phyloP scores from a whole-genome alignment of 1,140 invertebrate genomes.

The Neuroterus valhalla region DNA sequence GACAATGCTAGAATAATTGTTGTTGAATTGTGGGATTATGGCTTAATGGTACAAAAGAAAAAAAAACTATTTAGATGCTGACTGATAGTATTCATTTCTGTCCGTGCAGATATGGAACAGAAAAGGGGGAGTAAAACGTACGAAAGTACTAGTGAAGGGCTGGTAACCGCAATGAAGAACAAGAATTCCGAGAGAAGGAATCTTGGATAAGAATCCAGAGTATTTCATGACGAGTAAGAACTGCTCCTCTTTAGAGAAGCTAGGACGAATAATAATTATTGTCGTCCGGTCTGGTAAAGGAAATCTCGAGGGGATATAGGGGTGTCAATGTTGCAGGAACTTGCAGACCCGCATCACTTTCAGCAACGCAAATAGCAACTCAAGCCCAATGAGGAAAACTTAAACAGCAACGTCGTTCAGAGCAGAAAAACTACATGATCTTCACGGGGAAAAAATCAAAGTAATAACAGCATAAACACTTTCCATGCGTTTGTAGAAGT shows the following conservation, averaged over 20 bases:
- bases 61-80: no score
- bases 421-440: conserved; percentile 6
- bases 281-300: conserved; percentile 9
- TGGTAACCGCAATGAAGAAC: neutral
- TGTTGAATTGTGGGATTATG: no score
- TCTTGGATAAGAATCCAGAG: conserved; percentile 11
- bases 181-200: neutral
- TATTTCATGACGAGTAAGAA: neutral
- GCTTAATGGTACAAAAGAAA: no score
- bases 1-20: no score
- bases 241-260: neutral
- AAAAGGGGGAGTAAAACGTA: neutral
- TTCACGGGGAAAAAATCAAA: no score
- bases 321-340: conserved; percentile 15
- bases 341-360: conserved; percentile 21
- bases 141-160: neutral
- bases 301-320: conserved; percentile 21
- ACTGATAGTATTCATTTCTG: no score
- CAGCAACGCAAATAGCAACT: conserved; percentile 15
- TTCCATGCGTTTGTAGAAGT: no score
- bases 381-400: neutral
- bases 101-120: neutral
- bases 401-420: neutral
- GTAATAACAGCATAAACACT: no score
- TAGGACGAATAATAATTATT: conserved; percentile 21